Conservation (phyloP, 92 coral and sea anemone genomes). For the Virgularia gustaviana region DNA sequence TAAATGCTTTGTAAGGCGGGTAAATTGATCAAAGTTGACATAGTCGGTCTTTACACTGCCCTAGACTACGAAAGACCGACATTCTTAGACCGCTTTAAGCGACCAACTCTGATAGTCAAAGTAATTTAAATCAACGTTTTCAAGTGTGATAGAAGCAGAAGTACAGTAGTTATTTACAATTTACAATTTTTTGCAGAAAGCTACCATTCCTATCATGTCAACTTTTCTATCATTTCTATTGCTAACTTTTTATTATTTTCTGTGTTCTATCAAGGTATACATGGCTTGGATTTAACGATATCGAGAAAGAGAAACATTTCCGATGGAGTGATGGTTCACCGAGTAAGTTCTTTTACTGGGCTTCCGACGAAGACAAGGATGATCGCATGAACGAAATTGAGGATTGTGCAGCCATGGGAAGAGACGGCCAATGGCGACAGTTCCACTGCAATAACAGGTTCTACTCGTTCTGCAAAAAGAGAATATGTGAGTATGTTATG, state of each 20-base stretch:
- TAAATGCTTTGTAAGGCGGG: too few species aligned
- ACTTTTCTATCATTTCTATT: neutral
- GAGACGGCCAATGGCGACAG: conserved; percentile 86
- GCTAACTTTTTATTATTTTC: neutral
- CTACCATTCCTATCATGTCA: conserved; percentile 4
- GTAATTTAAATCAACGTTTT: too few species aligned
- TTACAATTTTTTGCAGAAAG: neutral
- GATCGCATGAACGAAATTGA: conserved; percentile 65
- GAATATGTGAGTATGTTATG: conserved; percentile 66
- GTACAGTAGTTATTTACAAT: too few species aligned
- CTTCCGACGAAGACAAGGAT: conserved; percentile 76
- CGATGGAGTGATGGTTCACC: conserved; percentile 70
- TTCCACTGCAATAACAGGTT: conserved; percentile 91
- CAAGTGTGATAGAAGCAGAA: too few species aligned
- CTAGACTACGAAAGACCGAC: too few species aligned
- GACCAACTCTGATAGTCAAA: too few species aligned
- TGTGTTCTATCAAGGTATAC: conserved; percentile 62
- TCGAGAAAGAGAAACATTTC: conserved; percentile 66
- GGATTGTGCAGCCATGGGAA: conserved; percentile 77
- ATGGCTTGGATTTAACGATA: conserved; percentile 87
- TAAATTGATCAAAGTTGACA: too few species aligned
- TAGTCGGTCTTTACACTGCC: too few species aligned
- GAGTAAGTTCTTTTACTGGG: conserved; percentile 71
- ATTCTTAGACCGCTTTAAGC: too few species aligned
- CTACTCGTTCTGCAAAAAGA: conserved; percentile 84